Evolutionary conservation across 2,797 vertebrate species (phyloP).

Genomic region (Chromobotia macracanthus): DNA sequence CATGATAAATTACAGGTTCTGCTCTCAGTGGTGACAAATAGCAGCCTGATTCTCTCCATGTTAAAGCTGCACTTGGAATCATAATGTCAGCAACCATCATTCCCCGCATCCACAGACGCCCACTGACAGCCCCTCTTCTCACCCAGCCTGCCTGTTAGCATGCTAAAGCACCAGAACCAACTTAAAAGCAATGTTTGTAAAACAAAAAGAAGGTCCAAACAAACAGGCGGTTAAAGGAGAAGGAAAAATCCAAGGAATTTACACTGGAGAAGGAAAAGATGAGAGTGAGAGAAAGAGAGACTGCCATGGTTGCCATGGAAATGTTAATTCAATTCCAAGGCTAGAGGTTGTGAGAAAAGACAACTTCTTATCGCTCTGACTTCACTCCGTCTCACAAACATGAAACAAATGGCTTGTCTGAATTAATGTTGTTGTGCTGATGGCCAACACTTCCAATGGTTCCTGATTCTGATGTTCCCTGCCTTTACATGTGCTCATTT

Average conservation of each 20-base stretch:
- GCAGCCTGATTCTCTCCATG: conserved; percentile 9
- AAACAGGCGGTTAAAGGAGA: conserved; percentile 5
- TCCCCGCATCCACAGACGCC: not conserved
- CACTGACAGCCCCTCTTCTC: not conserved
- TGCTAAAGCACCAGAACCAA: conserved; percentile 10
- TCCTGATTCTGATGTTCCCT: not conserved
- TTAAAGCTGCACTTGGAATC: not conserved
- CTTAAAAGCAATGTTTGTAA: conserved; percentile 19
- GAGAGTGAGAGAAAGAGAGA: conserved; percentile 14
- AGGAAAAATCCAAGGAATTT: conserved; percentile 21
- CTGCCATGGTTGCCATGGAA: conserved; percentile 59
- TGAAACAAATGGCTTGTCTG: conserved; percentile 48
- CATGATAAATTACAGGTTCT: conserved; percentile 40
- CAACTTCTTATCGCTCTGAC: conserved; percentile 51
- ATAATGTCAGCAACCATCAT: not conserved
- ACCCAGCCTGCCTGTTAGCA: conserved; percentile 19
- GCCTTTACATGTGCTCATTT: not conserved
- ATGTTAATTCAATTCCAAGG: conserved; percentile 62
- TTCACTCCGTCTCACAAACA: conserved; percentile 49
- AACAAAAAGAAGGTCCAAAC: conserved; percentile 26
- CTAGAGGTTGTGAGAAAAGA: conserved; percentile 47
- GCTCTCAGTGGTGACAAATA: conserved; percentile 34
- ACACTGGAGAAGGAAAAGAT: conserved; percentile 26
- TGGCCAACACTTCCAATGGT: not conserved
- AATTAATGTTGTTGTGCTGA: conserved; percentile 35